Base-by-base conservation (phyloP, 1,140 invertebrate species). In the Dysdera silvatica region DNA sequence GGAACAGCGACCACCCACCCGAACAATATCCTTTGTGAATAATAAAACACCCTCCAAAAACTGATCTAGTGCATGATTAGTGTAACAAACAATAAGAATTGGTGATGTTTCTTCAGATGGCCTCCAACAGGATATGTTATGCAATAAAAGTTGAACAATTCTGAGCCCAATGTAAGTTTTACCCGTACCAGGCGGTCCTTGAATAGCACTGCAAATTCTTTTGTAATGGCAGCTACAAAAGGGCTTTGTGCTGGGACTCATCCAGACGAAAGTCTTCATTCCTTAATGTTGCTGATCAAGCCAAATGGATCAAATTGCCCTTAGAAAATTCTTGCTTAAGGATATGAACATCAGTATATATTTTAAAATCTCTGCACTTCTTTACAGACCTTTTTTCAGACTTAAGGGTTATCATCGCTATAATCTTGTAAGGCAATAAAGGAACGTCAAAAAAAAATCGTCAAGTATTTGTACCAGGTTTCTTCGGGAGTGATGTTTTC, bases 21-120 rank as follows among this genome's bases (percentile, higher is more conserved):
- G 79, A n/a, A 88, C 77, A 57, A 91, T 77, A 6, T 72, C 73
- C 0, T 67, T 49, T 7, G 71, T 74, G 28, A 70, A 73, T 18
- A 72, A 57, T 8, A 82, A 69, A 6, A 88, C 78, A 23, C 84
- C 86, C 73, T 89, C 83, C 18, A 94, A 74, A 77, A 94, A 92
- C 73, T 93, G 88, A 78, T 94, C 90, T 3, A 94, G 72, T 1
- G 90, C 89, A 74, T 92, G 88, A 72, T 93, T 94, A 0, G 89
- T 91, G 68, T 85, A 91, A 70, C 88, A 89, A 23, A 93, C 82
- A 10, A 93, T 78, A 2, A 93, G 74, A 54, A 93, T 84, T 5
- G 86, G 84, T 12, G 20, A 43, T 12, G 47, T 14, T 33, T 35
- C 31, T 48, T 28, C 35, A 54, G 49, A 40, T 12, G 7, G 23